phyloP scores from a whole-genome alignment of 2,113 vertebrate genomes.

The Perca flavescens region DNA sequence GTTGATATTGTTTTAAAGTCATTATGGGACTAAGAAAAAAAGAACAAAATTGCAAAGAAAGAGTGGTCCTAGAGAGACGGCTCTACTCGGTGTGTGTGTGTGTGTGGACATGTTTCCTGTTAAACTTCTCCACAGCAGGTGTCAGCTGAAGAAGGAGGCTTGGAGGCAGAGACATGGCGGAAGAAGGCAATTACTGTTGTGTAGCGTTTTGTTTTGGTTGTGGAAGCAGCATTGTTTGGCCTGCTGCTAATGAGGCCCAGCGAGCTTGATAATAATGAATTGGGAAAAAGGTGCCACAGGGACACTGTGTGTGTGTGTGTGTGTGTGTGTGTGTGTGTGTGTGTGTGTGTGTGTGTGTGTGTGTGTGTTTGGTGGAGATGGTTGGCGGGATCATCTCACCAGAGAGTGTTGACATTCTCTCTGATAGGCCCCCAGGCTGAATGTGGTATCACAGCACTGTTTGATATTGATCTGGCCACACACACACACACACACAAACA shows the following conservation, averaged over 20 bases:
- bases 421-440: conserved; percentile 71
- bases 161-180: conserved; percentile 61
- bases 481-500: conserved; percentile 6
- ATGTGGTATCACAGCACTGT: conserved; percentile 68
- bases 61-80: conserved; percentile 4
- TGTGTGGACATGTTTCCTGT: conserved; percentile 47
- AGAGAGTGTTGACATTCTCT: conserved; percentile 76
- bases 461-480: conserved; percentile 69
- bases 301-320: conserved; percentile 33
- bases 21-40: background rate
- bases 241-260: conserved; percentile 77
- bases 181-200: conserved; percentile 79
- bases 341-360: conserved; percentile 28
- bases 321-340: conserved; percentile 45
- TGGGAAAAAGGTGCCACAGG: conserved; percentile 63
- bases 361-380: conserved; percentile 10
- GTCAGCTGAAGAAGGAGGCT: conserved; percentile 71
- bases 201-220: conserved; percentile 76
- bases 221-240: conserved; percentile 73
- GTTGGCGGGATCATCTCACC: conserved; percentile 60
- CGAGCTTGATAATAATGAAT: conserved; percentile 80
- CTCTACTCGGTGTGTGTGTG: conserved; percentile 2
- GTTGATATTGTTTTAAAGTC: background rate
- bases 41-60: background rate
- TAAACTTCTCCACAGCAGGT: conserved; percentile 74